Percentiles rank a stretch among this genome's conserved stretches.
Conservation (phyloP, 1,140 invertebrate species). For the Trichogramma pretiosum region DNA sequence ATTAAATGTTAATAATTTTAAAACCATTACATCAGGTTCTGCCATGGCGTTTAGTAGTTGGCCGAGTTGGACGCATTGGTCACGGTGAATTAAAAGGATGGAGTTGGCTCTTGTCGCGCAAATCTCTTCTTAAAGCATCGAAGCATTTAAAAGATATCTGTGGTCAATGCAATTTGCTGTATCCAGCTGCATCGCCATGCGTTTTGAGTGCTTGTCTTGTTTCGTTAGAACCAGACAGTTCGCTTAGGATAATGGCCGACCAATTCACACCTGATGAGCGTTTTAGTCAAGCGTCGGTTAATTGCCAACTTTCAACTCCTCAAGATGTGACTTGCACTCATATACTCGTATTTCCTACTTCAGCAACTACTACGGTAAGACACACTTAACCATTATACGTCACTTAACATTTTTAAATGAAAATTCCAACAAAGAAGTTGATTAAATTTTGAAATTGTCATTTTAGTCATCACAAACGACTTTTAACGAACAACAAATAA, state of each 20-base stretch:
- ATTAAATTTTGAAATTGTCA: slow-evolving; percentile 3
- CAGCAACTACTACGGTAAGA: slow-evolving; percentile 82
- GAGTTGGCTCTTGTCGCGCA: slow-evolving; percentile 86
- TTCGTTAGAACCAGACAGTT: slow-evolving; percentile 90
- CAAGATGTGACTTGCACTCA: slow-evolving; percentile 95
- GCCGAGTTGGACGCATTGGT: slow-evolving; percentile 89
- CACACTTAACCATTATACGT: neutral
- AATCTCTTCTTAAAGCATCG: slow-evolving; percentile 79
- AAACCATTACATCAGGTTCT: slow-evolving; percentile 41
- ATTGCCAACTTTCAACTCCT: slow-evolving; percentile 78
- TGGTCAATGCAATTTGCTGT: slow-evolving; percentile 74
- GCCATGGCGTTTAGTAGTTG: slow-evolving; percentile 93
- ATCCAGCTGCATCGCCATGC: slow-evolving; percentile 71
- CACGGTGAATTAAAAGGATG: slow-evolving; percentile 96
- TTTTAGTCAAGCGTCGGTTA: slow-evolving; percentile 74
- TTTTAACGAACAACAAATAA: slow-evolving; percentile 73
- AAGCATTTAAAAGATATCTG: slow-evolving; percentile 85
- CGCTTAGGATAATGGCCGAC: slow-evolving; percentile 88
- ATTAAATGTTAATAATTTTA: neutral
- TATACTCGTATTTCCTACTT: slow-evolving; percentile 97
- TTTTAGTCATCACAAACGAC: slow-evolving; percentile 73
- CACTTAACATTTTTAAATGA: slow-evolving; percentile 6
- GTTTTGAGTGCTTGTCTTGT: slow-evolving; percentile 95
- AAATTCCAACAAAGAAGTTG: neutral
- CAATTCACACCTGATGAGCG: slow-evolving; percentile 87